Evolutionary conservation across 2,888 invertebrate species (phyloP).

Genomic region (Drosophila fulvimacula): DNA sequence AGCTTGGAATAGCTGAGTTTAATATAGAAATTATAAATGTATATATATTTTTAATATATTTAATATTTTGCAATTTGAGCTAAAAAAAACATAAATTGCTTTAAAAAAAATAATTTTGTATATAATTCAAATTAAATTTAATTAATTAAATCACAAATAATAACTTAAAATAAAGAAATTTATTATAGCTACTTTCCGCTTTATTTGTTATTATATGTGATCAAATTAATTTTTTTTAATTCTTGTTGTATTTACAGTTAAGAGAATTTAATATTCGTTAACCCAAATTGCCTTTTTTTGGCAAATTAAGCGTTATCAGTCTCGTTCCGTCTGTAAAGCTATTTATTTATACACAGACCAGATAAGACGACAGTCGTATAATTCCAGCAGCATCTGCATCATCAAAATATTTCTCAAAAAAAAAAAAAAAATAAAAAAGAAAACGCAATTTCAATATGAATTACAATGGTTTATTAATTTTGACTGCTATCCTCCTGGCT

Average conservation of each 20-base stretch:
- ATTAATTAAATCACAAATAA: too few relatives aligned
- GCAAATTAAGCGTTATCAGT: slow-evolving; percentile 42
- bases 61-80: too few relatives aligned
- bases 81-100: too few relatives aligned
- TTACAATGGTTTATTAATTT: slow-evolving; percentile 26
- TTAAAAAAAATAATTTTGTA: too few relatives aligned
- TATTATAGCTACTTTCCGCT: too few relatives aligned
- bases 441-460: slow-evolving; percentile 32
- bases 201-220: too few relatives aligned
- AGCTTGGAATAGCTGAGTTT: not conserved
- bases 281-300: slow-evolving; percentile 6
- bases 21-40: too few relatives aligned
- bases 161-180: too few relatives aligned
- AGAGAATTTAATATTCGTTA: slow-evolving; percentile 13
- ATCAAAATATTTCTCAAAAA: slow-evolving; percentile 11
- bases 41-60: too few relatives aligned
- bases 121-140: too few relatives aligned
- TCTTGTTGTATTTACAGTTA: not conserved
- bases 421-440: not conserved
- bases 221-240: not conserved
- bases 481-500: slow-evolving; percentile 36
- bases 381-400: slow-evolving; percentile 29
- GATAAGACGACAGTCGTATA: slow-evolving; percentile 43
- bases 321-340: slow-evolving; percentile 30
- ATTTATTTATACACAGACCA: slow-evolving; percentile 37